A percentile compares a stretch with the other conserved stretches of the same genome.
These are phyloP conservation scores for Schrankia costaestrigalis DNA, from an alignment of 2,888 invertebrate genomes.

Conservation along the genomic window DNA sequence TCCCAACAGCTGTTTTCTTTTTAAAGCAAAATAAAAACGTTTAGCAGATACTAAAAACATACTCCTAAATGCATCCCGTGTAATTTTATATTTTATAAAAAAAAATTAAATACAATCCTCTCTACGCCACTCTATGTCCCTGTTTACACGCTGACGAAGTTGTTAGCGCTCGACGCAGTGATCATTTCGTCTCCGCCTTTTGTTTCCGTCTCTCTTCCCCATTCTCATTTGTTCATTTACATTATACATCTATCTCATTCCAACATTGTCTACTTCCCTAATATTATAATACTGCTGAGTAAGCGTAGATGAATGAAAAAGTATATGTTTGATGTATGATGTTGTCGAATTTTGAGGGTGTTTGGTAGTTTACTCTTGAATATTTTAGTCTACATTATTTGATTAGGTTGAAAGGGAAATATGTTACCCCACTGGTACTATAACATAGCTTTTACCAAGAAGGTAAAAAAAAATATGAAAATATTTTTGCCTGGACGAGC, in stretches of 20 bases:
- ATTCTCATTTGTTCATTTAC: constrained; percentile 4
- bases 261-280: constrained; percentile 7
- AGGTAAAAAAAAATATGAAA: no score
- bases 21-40: not conserved
- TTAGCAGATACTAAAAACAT: not conserved
- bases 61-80: not conserved
- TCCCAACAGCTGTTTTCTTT: not conserved
- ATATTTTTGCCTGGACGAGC: no score
- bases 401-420: constrained; percentile 2
- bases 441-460: no score
- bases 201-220: constrained; percentile 16
- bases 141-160: constrained; percentile 36
- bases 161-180: constrained; percentile 36
- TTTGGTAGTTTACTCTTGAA: constrained; percentile 2
- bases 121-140: constrained; percentile 24
- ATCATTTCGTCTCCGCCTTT: constrained; percentile 35
- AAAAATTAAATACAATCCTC: constrained; percentile 4
- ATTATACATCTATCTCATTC: constrained; percentile 11
- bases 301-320: constrained; percentile 8
- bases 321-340: constrained; percentile 4
- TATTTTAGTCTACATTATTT: constrained; percentile 5
- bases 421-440: no score
- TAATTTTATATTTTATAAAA: not conserved
- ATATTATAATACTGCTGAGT: constrained; percentile 12
- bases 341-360: not conserved